Conservation (phyloP, 2,113 vertebrate species). For the Plecturocebus donacophilus region DNA sequence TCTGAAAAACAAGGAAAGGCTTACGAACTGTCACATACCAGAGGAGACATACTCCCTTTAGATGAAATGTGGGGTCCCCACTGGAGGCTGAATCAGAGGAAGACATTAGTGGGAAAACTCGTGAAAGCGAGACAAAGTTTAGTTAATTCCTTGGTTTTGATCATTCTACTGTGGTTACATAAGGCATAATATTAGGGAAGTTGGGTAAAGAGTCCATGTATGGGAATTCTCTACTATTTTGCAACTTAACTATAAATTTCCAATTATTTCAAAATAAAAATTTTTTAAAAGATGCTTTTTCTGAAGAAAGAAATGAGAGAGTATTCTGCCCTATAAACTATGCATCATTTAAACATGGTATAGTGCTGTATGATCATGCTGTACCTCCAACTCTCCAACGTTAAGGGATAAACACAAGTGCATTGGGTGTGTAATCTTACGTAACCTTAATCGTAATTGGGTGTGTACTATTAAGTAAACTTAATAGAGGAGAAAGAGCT, state of each 20-base stretch:
- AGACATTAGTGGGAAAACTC: neutral
- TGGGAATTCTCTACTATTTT: neutral
- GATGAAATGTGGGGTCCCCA: too few relatives aligned
- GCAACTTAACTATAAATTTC: neutral
- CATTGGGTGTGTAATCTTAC: neutral
- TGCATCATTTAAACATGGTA: neutral
- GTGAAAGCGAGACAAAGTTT: neutral
- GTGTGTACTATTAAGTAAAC: neutral
- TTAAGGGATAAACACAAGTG: neutral
- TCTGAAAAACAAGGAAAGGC: neutral
- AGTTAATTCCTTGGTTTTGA: neutral
- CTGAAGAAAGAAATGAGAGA: neutral
- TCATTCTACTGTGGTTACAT: neutral
- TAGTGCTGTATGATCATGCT: neutral
- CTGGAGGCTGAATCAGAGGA: neutral
- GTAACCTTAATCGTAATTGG: neutral
- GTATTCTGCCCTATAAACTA: neutral
- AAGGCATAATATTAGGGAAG: neutral
- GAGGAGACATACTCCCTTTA: neutral
- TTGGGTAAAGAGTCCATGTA: neutral
- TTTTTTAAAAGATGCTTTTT: neutral
- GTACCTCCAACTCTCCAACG: neutral
- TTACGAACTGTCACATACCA: neutral
- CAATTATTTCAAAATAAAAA: constrained; percentile 32
- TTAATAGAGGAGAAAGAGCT: neutral